These are phyloP conservation scores for Oscheius sp. DNA, from an alignment of 2,888 invertebrate genomes.

Conservation along the genomic window DNA sequence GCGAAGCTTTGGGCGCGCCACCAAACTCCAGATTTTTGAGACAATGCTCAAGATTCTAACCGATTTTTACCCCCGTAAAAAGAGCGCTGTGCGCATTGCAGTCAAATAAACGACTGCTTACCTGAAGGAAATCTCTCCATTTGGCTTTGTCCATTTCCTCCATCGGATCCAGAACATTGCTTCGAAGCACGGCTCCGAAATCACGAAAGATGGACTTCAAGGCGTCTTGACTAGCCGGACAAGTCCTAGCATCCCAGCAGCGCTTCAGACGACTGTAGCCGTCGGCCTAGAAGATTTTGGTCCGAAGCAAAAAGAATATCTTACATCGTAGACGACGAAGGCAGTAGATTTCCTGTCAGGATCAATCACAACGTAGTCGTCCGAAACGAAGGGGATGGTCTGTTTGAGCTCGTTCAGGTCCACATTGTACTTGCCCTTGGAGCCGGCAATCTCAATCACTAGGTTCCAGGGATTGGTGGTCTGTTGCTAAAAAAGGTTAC, in stretches of 20 bases:
- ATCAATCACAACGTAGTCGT: constrained; percentile 57
- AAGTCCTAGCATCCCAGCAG: constrained; percentile 46
- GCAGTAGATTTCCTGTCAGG: constrained; percentile 54
- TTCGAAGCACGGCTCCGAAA: constrained; percentile 51
- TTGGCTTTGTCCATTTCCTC: constrained; percentile 45
- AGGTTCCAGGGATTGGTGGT: constrained; percentile 51
- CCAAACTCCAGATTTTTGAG: no score
- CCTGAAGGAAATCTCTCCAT: constrained; percentile 44
- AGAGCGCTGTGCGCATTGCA: no score
- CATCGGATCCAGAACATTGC: constrained; percentile 42
- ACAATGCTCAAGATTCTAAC: no score
- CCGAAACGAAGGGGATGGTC: constrained; percentile 45
- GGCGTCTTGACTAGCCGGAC: constrained; percentile 46
- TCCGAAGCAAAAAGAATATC: not conserved
- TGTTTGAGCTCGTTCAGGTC: constrained; percentile 43
- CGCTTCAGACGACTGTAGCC: constrained; percentile 55
- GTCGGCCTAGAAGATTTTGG: constrained; percentile 40
- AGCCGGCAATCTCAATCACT: constrained; percentile 50
- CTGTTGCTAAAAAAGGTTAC: constrained; percentile 40
- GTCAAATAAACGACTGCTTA: not conserved
- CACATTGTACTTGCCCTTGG: constrained; percentile 41
- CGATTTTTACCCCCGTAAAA: no score
- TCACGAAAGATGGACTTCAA: constrained; percentile 50
- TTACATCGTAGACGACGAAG: constrained; percentile 58
- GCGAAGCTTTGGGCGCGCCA: no score